Evolutionary conservation across 2,113 vertebrate species (phyloP).

Genomic region (Syrmaticus mikado): DNA sequence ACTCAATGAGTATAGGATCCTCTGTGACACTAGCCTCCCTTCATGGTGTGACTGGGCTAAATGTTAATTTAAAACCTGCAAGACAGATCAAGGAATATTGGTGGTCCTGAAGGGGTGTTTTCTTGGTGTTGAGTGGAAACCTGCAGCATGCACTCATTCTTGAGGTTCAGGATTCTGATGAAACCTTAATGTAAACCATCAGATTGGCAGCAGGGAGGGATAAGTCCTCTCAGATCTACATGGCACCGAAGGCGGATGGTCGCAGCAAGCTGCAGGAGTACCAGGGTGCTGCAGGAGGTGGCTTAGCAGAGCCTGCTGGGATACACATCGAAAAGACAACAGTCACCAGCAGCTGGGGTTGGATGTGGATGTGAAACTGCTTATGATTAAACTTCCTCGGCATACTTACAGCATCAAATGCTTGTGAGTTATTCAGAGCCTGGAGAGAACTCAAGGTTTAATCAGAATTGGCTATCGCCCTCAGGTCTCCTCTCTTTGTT

Average conservation of each 20-base stretch:
- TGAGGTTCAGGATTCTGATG: neutral
- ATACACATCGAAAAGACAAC: neutral
- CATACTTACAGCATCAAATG: neutral
- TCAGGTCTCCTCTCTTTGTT: neutral
- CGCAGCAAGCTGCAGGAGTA: neutral
- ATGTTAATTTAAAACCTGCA: neutral
- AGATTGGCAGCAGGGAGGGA: neutral
- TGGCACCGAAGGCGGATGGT: neutral
- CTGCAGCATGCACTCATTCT: neutral
- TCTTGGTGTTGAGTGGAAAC: neutral
- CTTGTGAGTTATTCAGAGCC: constrained; percentile 22
- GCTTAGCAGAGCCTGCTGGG: neutral
- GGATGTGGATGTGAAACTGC: neutral
- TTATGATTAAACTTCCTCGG: constrained; percentile 6
- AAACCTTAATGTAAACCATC: neutral
- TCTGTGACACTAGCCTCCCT: neutral
- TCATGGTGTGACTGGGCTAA: neutral
- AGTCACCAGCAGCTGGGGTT: neutral
- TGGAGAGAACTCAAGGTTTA: neutral
- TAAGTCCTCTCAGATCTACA: neutral
- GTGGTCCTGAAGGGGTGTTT: neutral
- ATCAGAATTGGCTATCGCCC: neutral
- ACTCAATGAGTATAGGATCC: neutral
- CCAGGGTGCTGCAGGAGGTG: neutral
- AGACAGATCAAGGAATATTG: neutral